Evolutionary conservation across 2,888 invertebrate genomes (phyloP).

Genomic region (Lamproptera curius): DNA sequence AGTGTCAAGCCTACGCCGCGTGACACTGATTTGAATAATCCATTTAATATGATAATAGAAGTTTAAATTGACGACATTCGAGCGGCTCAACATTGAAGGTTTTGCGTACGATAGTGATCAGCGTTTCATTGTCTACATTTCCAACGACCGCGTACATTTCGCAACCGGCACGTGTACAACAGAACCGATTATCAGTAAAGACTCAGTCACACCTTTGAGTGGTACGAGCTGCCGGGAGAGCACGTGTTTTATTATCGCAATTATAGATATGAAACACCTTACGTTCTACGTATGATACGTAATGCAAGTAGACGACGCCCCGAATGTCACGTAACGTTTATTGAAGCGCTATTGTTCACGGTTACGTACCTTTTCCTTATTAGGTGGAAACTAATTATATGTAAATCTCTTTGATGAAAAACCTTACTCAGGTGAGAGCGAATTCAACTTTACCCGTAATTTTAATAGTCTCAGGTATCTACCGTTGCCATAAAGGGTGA

Average conservation of each 20-base stretch:
- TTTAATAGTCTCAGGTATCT: too few relatives aligned
- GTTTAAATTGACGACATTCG: not conserved
- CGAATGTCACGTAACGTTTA: too few relatives aligned
- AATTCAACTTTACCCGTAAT: too few relatives aligned
- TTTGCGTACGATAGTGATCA: not conserved
- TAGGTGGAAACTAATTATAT: too few relatives aligned
- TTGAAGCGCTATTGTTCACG: too few relatives aligned
- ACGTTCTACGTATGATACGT: not conserved
- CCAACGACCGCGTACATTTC: not conserved
- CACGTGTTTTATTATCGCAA: conserved; percentile 5
- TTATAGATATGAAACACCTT: conserved; percentile 5
- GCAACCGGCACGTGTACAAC: conserved; percentile 10
- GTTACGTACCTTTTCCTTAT: too few relatives aligned
- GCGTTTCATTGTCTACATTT: not conserved
- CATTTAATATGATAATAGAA: not conserved
- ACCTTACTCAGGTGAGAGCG: too few relatives aligned
- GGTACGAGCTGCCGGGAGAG: conserved; percentile 3
- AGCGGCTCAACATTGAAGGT: not conserved
- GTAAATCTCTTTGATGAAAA: too few relatives aligned
- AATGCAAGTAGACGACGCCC: not conserved
- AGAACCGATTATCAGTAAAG: conserved; percentile 11
- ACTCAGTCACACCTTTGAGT: conserved; percentile 9
- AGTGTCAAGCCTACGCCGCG: too few relatives aligned
- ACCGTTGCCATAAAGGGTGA: too few relatives aligned
- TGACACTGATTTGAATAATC: too few relatives aligned